phyloP scores from a whole-genome alignment of 2,113 vertebrate species.

The Alligator sinensis region DNA sequence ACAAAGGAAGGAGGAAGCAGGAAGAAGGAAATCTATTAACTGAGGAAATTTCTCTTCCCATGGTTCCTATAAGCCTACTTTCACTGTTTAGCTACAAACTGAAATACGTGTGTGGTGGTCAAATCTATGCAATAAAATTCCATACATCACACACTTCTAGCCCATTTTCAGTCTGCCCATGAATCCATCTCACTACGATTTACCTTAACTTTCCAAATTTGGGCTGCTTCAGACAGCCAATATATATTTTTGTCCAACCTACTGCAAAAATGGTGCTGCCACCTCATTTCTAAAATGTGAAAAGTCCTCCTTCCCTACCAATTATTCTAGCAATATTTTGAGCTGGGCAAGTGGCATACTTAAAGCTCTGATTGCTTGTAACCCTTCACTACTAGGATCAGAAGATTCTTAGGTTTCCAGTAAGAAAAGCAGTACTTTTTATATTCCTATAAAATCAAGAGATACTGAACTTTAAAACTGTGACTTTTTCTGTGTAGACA shows the following conservation, averaged over 20 bases:
- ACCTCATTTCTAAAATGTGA: not conserved
- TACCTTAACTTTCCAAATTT: not conserved
- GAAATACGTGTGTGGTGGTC: fast-evolving
- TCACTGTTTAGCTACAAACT: not conserved
- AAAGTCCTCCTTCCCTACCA: not conserved
- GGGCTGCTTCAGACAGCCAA: not conserved
- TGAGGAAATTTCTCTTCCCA: not conserved
- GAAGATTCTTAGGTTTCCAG: not conserved
- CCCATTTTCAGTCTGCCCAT: not conserved
- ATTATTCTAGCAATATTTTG: not conserved
- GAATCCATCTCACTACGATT: not conserved
- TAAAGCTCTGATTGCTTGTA: constrained; percentile 16
- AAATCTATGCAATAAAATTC: not conserved
- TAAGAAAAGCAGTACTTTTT: not conserved
- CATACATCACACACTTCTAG: not conserved
- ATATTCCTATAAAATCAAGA: not conserved
- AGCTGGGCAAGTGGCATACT: not conserved
- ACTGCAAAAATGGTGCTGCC: not conserved
- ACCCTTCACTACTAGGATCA: not conserved
- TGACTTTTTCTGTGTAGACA: not conserved
- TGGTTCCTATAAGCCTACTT: not conserved
- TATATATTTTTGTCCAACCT: not conserved
- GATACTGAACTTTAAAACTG: not conserved
- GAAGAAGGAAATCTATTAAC: not conserved
- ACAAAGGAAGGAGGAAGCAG: not conserved